Conservation (phyloP, 2,797 vertebrate species). For the Siniperca undulata region DNA sequence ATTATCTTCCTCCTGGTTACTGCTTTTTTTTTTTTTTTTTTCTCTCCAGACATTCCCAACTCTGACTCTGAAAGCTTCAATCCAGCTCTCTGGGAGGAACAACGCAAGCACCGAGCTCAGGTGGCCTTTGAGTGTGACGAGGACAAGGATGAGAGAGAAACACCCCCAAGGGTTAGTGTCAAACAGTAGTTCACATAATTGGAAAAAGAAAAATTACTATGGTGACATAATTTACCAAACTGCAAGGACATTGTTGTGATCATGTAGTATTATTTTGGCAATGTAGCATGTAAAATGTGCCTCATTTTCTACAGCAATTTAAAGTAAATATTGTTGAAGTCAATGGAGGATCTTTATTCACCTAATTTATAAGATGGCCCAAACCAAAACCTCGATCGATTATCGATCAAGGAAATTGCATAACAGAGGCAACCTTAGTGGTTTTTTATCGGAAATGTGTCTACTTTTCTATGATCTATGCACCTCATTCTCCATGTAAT, state of each 20-base stretch:
- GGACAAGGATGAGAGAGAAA: constrained; percentile 97
- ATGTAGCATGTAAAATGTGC: neutral
- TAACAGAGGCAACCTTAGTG: neutral
- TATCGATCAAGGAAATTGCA: too few species aligned
- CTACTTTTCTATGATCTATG: neutral
- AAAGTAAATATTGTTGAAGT: neutral
- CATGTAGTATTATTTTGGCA: neutral
- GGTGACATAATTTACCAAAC: neutral
- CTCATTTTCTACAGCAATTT: neutral
- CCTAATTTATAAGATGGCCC: neutral
- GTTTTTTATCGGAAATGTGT: neutral
- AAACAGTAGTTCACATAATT: neutral
- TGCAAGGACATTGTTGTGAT: neutral
- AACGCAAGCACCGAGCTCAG: constrained; percentile 96
- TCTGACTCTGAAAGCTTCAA: constrained; percentile 99
- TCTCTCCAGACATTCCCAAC: constrained; percentile 85
- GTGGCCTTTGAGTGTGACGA: constrained; percentile 99
- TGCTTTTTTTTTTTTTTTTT: constrained; percentile 3
- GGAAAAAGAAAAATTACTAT: neutral
- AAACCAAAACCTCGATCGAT: neutral
- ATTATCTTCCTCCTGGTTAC: neutral
- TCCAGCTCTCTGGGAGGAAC: constrained; percentile 97
- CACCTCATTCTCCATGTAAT: neutral
- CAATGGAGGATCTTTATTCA: neutral
- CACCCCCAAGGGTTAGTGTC: constrained; percentile 91